Base-by-base conservation (phyloP, 2,888 invertebrate species). In the Orchesella flavescens region DNA sequence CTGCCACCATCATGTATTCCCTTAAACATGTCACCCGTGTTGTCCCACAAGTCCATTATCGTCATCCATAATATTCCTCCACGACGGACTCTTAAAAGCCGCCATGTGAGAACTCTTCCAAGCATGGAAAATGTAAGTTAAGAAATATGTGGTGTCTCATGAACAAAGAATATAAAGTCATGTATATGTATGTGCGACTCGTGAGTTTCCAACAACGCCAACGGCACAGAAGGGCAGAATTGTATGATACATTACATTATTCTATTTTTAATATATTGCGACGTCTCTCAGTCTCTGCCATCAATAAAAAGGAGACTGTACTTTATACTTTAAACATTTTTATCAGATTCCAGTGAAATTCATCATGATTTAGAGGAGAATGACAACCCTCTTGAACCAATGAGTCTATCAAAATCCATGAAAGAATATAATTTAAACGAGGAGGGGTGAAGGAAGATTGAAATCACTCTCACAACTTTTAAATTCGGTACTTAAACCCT, bases 301-400 rank as follows among this genome's bases (percentile, higher is more conserved):
- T 34, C 34, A 69, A 24, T 49, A 69, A 69, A 69, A 23, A 57
- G 55, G 71, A 72, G 21, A 57, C 57, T 57, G 55, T 43, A 12
- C 57, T 57, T 71, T 34, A 34, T 43, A n/a, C 17, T 12, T 43
- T 19, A 34, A 43, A 72, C 55, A 9, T 44, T 49, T 49, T 49
- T 76, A 76, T 76, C 76, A 66, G 44, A 78, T 71, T 78, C 44
- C 53, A 57, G 19, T 46, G 72, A 72, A 72, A 79, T 79, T 72
- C 44, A 79, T 79, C 79, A 73, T 73, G 73, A 74, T 73, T 80
- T 79, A 9, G 46, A 57, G 19, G 79, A n/a, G n/a, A n/a, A 74
- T 59, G 80, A 73, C 80, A 80, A 57, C 24, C n/a, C 44, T 24
- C 49, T 46, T 23, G 73, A 57, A 66, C 59, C 61, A 44, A 73